Evolutionary conservation across 2,888 invertebrate genomes (phyloP), one percentile per base, ranked within the genome.

Genomic region (Plebejus anna): DNA sequence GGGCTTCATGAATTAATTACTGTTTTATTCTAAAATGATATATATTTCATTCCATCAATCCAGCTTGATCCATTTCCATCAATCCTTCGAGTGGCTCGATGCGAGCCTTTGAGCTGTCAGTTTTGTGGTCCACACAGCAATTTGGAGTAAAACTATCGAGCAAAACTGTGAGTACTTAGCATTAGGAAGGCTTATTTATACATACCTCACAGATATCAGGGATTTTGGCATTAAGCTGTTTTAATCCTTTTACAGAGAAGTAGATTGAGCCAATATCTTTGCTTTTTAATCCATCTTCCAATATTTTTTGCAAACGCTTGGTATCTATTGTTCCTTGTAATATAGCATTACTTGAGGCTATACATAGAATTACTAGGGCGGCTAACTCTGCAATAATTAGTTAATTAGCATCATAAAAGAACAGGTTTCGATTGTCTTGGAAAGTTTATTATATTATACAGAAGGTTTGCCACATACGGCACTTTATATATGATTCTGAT

Each of bases 231-330:
- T 95, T 96, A 1, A 97, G 90, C 72, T 96, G 89, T 81, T 95
- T 96, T 77, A 96, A 94, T 73, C 98, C 98, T 76, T 96, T 94
- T 0, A 96, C 94, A 3, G 97, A 96, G 91, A 97, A 96, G 86
- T 97, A 97, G 51, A 97, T 88, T 4, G 95, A 90, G 76, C 95
- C 90, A 72, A 97, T 84, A 85, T 97, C 97, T 81, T 94, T 94
- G 77, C 94, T 95, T 78, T 89, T 90, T 5, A 94, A 81, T 57
- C 94, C 95, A 7, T 94, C 93, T 79, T 91, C 86, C 2, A 94
- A 84, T 76, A 94, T 91, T 9, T 82, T 85, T 82, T 92, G 90
- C 70, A 94, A 82, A 7, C 90, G 84, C 75, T 89, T 88, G 16
- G 90, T 81, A 82, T 94, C 94, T 79, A 94, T 87, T 0, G 89